These are phyloP conservation scores for Thalassoma bifasciatum DNA, from an alignment of 2,113 vertebrate species.

Conservation along the genomic window DNA sequence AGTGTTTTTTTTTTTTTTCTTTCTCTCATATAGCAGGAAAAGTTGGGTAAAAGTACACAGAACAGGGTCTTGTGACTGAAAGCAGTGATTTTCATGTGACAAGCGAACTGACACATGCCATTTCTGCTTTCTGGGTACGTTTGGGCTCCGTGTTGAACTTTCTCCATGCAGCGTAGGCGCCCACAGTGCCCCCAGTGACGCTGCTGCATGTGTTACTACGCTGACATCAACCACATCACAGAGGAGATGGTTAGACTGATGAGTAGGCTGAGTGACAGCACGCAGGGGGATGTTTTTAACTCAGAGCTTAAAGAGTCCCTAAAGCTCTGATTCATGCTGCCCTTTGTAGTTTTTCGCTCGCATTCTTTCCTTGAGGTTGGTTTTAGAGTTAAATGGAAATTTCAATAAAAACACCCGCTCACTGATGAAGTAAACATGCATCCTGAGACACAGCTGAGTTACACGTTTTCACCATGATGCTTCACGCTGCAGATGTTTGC, in stretches of 20 bases:
- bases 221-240: slow-evolving; percentile 63
- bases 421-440: slow-evolving; percentile 23
- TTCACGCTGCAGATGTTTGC: slow-evolving; percentile 20
- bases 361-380: slow-evolving; percentile 25
- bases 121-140: slow-evolving; percentile 11
- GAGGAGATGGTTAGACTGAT: slow-evolving; percentile 40
- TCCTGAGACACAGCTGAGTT: slow-evolving; percentile 34
- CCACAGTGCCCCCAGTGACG: slow-evolving; percentile 32
- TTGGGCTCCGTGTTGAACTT: slow-evolving; percentile 18
- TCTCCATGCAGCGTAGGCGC: slow-evolving; percentile 7
- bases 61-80: slow-evolving; percentile 43
- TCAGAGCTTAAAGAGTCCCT: slow-evolving; percentile 43
- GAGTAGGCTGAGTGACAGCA: slow-evolving; percentile 45
- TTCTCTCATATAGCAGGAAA: too few relatives aligned
- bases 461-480: background rate
- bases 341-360: slow-evolving; percentile 41
- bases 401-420: slow-evolving; percentile 62
- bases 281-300: slow-evolving; percentile 35
- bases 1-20: too few relatives aligned
- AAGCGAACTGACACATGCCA: slow-evolving; percentile 26
- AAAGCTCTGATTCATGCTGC: slow-evolving; percentile 63
- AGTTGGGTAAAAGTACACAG: slow-evolving; percentile 33
- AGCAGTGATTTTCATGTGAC: slow-evolving; percentile 11
- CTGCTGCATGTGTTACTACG: slow-evolving; percentile 39
- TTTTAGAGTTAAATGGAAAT: slow-evolving; percentile 56